Evolutionary conservation across 2,113 vertebrate genomes (phyloP).

Genomic region (Eurystomus gularis): DNA sequence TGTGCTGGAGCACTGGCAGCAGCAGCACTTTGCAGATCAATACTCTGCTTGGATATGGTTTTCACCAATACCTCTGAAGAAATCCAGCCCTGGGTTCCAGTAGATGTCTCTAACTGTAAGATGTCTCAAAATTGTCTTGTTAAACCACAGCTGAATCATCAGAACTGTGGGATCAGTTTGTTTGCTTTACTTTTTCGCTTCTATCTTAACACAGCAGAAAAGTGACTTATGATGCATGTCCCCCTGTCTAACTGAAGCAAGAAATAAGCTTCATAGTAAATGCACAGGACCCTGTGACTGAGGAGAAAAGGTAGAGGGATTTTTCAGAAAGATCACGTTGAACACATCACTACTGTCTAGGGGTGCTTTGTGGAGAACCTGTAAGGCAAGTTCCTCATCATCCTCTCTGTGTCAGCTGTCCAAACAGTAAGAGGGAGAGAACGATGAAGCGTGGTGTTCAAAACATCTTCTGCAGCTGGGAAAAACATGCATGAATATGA

Average conservation of each 20-base stretch:
- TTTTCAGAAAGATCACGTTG: background rate
- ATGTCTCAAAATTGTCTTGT: background rate
- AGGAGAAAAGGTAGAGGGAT: background rate
- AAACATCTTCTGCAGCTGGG: background rate
- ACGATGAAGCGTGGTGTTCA: background rate
- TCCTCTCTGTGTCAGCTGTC: background rate
- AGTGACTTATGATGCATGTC: fast-evolving
- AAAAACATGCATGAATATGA: background rate
- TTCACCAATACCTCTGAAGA: background rate
- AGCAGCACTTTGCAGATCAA: fast-evolving
- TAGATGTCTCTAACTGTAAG: background rate
- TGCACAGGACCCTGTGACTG: background rate
- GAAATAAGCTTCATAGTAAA: background rate
- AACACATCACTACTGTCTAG: background rate
- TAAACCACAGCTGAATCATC: background rate
- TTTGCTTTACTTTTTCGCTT: background rate
- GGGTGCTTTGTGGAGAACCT: background rate
- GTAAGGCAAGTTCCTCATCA: background rate
- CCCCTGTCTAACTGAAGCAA: background rate
- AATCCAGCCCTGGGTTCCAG: background rate
- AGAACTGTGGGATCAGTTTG: background rate
- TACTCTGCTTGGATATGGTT: background rate
- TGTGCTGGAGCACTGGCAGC: background rate
- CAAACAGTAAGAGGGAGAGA: background rate
- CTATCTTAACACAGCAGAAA: background rate